Evolutionary conservation across 2,113 vertebrate species (phyloP), one percentile per base, ranked within the genome.

Genomic region (Chascanopsetta lugubris): DNA sequence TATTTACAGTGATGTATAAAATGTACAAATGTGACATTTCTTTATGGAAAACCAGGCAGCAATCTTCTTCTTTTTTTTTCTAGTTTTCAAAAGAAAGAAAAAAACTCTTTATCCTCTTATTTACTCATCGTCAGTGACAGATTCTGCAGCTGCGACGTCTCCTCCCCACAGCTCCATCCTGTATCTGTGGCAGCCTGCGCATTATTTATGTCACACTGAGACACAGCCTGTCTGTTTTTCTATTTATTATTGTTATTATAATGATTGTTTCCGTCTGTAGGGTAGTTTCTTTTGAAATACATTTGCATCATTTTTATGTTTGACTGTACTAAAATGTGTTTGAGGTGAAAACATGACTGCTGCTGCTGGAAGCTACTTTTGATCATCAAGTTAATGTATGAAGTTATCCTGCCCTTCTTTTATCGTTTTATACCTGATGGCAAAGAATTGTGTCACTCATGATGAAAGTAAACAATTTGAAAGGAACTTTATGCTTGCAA

Each of bases 161-260:
- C 32, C 20, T 32, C 21, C 13, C 29, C 51, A 54, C n/a, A 42
- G 22, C 63, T 64, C 46, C 3, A 54, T 68, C 62, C 45, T 65
- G 38, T 78, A 72, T 77, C 66, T 75, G 85, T 82, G 69, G 22
- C 45, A 75, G 50, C 75, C 50, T 83, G 60, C 71, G 79, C 75
- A 75, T 89, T 90, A 90, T 92, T 90, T 92, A 90, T 88, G 79
- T 71, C 42, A 61, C 61, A 73, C 61, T 73, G 70, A 69, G 60
- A 79, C 51, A 38, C 13, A 38, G 20, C 60, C 69, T 64, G 59
- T 88, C 61, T 79, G 61, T 85, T 88, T 86, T 89, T 88, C 78
- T 92, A 91, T 90, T 92, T 91, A 91, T 91, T 91, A 71, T 63
- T 54, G 69, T 90, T 46, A 61, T 80, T 1, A 30, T 62, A n/a